These are phyloP conservation scores for Drosophila pruinosa DNA, from an alignment of 1,140 invertebrate genomes.

Conservation along the genomic window DNA sequence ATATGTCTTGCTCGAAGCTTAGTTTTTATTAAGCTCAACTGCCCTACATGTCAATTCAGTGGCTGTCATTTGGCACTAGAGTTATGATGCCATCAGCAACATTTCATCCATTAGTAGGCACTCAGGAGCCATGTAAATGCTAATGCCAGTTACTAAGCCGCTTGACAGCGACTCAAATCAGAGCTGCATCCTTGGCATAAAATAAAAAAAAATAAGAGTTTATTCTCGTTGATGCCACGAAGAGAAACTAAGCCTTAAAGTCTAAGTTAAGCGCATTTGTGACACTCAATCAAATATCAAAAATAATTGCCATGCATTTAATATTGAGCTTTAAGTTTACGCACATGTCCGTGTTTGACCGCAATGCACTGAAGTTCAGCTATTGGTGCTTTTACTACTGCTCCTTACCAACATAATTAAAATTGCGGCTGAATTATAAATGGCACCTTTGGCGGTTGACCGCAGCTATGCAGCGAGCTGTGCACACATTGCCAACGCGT, in stretches of 20 bases:
- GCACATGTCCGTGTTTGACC: conserved; percentile 52
- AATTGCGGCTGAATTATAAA: conserved; percentile 76
- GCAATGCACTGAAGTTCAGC: background rate
- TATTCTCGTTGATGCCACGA: background rate
- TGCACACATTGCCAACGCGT: conserved; percentile 48
- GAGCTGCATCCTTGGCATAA: background rate
- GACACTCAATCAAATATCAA: conserved; percentile 17
- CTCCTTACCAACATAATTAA: conserved; percentile 72
- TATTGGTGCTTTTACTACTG: conserved; percentile 16
- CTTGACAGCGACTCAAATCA: background rate
- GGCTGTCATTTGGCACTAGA: conserved; percentile 1
- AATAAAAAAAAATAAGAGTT: background rate
- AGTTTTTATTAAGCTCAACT: background rate
- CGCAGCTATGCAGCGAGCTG: conserved; percentile 42
- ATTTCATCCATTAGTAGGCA: conserved; percentile 23
- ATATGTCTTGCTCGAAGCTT: background rate
- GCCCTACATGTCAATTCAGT: background rate
- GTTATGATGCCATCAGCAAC: background rate
- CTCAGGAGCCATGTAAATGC: conserved; percentile 28
- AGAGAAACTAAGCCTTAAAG: background rate
- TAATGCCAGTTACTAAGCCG: conserved; percentile 26
- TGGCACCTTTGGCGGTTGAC: conserved; percentile 72
- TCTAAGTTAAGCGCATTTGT: conserved; percentile 21
- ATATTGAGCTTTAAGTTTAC: conserved; percentile 45
- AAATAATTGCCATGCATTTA: conserved; percentile 4